phyloP scores from a whole-genome alignment of 2,888 invertebrate genomes.

The Bombylius major region DNA sequence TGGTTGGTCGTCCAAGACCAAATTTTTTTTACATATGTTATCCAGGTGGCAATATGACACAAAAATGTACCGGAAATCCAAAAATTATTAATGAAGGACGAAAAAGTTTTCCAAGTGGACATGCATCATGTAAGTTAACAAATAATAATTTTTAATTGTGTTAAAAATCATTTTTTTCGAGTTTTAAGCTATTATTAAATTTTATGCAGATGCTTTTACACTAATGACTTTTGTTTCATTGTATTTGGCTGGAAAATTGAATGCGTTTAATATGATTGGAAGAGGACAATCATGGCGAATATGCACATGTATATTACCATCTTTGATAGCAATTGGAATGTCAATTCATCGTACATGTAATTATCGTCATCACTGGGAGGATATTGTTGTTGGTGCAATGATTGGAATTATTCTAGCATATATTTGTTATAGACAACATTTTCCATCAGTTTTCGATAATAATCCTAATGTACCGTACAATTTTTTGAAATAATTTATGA shows the following conservation, averaged over 20 bases:
- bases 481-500: not conserved
- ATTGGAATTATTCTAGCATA: slow-evolving; percentile 49
- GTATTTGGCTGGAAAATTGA: slow-evolving; percentile 56
- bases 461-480: not conserved
- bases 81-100: slow-evolving; percentile 52
- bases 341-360: slow-evolving; percentile 64
- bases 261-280: slow-evolving; percentile 44
- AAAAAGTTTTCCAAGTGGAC: slow-evolving; percentile 75
- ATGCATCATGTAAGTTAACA: slow-evolving; percentile 49
- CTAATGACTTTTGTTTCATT: slow-evolving; percentile 52
- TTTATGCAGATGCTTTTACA: slow-evolving; percentile 51
- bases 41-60: slow-evolving; percentile 49
- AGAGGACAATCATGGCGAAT: slow-evolving; percentile 48
- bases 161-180: too few relatives aligned
- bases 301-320: slow-evolving; percentile 43
- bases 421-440: slow-evolving; percentile 56
- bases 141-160: not conserved
- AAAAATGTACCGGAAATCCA: slow-evolving; percentile 51
- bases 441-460: slow-evolving; percentile 36
- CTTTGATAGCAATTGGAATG: slow-evolving; percentile 44
- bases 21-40: slow-evolving; percentile 70
- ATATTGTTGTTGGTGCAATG: slow-evolving; percentile 54
- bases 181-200: not conserved
- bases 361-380: slow-evolving; percentile 78
- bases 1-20: slow-evolving; percentile 51